Conservation (phyloP, 2,888 invertebrate species). For the Neoscelio sp. region DNA sequence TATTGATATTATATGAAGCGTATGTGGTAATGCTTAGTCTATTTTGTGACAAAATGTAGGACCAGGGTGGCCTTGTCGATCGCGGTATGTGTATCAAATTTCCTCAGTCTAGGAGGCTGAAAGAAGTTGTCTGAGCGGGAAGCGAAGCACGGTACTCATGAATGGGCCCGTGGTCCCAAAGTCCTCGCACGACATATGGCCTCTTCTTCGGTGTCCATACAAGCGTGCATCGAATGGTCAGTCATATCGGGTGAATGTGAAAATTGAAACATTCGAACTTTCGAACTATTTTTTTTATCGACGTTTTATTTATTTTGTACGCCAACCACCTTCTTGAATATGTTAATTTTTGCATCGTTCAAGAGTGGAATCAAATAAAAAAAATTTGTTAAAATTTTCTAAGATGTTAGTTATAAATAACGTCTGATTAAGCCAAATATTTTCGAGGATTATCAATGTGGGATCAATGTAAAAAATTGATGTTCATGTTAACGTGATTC, state of each 20-base stretch:
- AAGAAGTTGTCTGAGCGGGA: slow-evolving; percentile 57
- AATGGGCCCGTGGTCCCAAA: slow-evolving; percentile 59
- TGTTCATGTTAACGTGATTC: slow-evolving; percentile 38
- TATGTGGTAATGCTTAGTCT: slow-evolving; percentile 50
- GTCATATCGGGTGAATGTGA: slow-evolving; percentile 50
- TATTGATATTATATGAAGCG: slow-evolving; percentile 18
- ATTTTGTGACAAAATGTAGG: slow-evolving; percentile 65
- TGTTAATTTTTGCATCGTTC: neutral
- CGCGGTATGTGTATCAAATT: slow-evolving; percentile 57
- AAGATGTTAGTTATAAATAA: no score
- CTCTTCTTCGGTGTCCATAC: slow-evolving; percentile 61
- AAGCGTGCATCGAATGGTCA: slow-evolving; percentile 52
- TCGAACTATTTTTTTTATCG: slow-evolving; percentile 4
- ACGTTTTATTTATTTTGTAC: neutral
- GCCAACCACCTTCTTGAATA: no score
- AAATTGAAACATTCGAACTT: slow-evolving; percentile 49
- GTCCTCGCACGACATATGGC: slow-evolving; percentile 63
- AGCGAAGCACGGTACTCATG: slow-evolving; percentile 51
- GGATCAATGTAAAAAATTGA: slow-evolving; percentile 44
- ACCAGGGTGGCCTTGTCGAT: slow-evolving; percentile 68
- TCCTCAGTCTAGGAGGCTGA: slow-evolving; percentile 62
- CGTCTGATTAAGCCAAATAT: neutral
- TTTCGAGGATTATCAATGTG: slow-evolving; percentile 19
- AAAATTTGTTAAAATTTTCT: no score
- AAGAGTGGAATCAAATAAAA: no score